These are phyloP conservation scores for Pseudomyrmex sp. DNA, from an alignment of 1,140 invertebrate species.

Conservation along the genomic window DNA sequence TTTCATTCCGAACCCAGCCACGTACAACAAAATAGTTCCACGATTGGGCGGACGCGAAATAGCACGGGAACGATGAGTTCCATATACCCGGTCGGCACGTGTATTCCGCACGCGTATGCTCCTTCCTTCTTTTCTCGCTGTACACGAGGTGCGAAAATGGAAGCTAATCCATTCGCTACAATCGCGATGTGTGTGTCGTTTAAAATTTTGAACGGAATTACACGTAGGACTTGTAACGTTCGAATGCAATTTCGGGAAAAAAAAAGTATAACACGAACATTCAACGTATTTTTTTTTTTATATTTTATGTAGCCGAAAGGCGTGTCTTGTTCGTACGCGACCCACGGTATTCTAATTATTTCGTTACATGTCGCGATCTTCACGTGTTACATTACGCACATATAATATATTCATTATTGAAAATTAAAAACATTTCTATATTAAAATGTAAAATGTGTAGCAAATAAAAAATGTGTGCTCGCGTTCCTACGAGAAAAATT, in stretches of 20 bases:
- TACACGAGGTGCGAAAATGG: slow-evolving; percentile 31
- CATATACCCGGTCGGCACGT: slow-evolving; percentile 33
- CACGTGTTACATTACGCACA: not conserved
- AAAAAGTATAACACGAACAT: no score
- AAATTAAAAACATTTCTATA: slow-evolving; percentile 34
- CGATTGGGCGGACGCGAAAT: slow-evolving; percentile 56
- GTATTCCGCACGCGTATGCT: slow-evolving; percentile 52
- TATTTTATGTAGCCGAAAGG: no score
- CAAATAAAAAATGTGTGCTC: no score
- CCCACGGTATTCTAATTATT: slow-evolving; percentile 8
- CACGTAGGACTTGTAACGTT: not conserved
- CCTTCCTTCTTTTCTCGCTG: slow-evolving; percentile 31
- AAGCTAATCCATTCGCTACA: slow-evolving; percentile 48
- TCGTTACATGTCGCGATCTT: not conserved
- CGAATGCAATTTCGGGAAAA: not conserved
- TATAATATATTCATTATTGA: slow-evolving; percentile 28
- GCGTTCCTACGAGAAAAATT: not conserved
- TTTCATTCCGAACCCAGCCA: slow-evolving; percentile 46
- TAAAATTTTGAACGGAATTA: slow-evolving; percentile 35
- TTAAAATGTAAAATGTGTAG: slow-evolving; percentile 1
- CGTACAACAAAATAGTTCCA: slow-evolving; percentile 60
- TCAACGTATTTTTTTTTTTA: no score
- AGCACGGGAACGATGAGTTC: slow-evolving; percentile 56
- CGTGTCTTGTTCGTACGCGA: no score
- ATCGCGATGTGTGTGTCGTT: slow-evolving; percentile 6